A percentile compares a stretch with the other conserved stretches of the same genome.
Conservation (phyloP, 2,797 vertebrate species). For the Scomberomorus guttatus region DNA sequence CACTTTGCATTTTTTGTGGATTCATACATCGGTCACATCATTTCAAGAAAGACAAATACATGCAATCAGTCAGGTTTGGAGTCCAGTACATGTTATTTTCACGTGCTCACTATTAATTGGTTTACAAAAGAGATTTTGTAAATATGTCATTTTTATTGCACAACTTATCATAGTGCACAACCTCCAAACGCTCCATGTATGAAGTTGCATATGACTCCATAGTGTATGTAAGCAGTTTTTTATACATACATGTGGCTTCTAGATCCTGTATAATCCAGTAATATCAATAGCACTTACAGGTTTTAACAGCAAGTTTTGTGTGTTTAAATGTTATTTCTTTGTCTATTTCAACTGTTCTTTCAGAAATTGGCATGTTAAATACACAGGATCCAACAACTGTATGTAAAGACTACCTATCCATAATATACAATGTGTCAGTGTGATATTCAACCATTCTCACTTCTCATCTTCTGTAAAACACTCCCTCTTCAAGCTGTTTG, state of each 20-base stretch:
- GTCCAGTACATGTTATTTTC: conserved; percentile 21
- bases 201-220: conserved; percentile 35
- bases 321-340: conserved; percentile 57
- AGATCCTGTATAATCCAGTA: conserved; percentile 60
- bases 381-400: conserved; percentile 87
- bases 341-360: conserved; percentile 42
- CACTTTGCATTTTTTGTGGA: conserved; percentile 31
- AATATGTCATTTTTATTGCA: conserved; percentile 60
- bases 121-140: conserved; percentile 61
- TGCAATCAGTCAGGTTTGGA: conserved; percentile 8
- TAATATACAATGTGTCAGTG: conserved; percentile 58
- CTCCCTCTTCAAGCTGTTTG: conserved; percentile 83
- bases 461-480: conserved; percentile 69
- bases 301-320: conserved; percentile 67
- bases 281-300: conserved; percentile 69
- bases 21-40: conserved; percentile 35
- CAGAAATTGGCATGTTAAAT: conserved; percentile 54
- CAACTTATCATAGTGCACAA: conserved; percentile 32
- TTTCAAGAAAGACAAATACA: conserved; percentile 25
- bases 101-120: conserved; percentile 23
- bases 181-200: conserved; percentile 51
- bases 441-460: conserved; percentile 47
- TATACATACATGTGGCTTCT: conserved; percentile 44
- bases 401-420: conserved; percentile 87
- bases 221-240: conserved; percentile 3